Evolutionary conservation across 2,797 vertebrate species (phyloP), one percentile per base, ranked within the genome.

Genomic region (Cephalopachus bancanus): DNA sequence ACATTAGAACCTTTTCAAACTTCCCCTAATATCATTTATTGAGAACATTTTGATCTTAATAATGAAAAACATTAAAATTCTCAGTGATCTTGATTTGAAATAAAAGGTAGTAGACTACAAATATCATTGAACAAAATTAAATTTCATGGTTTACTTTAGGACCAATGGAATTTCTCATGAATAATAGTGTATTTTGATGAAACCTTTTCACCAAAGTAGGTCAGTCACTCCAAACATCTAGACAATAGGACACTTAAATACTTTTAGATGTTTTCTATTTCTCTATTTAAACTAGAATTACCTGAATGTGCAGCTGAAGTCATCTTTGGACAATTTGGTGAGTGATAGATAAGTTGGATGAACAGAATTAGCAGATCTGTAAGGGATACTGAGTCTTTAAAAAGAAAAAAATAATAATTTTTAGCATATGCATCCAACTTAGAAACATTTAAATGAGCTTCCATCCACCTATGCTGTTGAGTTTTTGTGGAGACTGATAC

Each of bases 351-450:
- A 97, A 99, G 99, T 81, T 98, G 98, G 62, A 97, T 99, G 98
- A 99, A 99, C 86, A 99, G 98, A 97, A 99, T 98, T 71, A 99
- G 96, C 84, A 99, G 97, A 97, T 99, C 99, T 0, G 98, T 99
- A 97, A 99, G 84, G 49, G 98, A 99, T 51, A 99, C 92, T 7
- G 98, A 98, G 98, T 99, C 99, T 99, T 97, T 55, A 78, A 72
- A 97, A 96, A 85, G 57, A 92, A 88, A 83, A 74, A 4, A 59
- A 95, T 16, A 49, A 89, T 80, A 95, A 80, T 95, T n/a, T 86
- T 24, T 89, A 53, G 24, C 22, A 76, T 51, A 64, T 24, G 10
- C 30, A 86, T 91, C 44, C 24, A 95, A 88, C 7, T 87, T 92
- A 81, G 44, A 86, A 91, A 80, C 60, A 26, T 51, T 28, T 37